Conservation (phyloP, 2,888 invertebrate species). For the Cecidostiba fungosa region DNA sequence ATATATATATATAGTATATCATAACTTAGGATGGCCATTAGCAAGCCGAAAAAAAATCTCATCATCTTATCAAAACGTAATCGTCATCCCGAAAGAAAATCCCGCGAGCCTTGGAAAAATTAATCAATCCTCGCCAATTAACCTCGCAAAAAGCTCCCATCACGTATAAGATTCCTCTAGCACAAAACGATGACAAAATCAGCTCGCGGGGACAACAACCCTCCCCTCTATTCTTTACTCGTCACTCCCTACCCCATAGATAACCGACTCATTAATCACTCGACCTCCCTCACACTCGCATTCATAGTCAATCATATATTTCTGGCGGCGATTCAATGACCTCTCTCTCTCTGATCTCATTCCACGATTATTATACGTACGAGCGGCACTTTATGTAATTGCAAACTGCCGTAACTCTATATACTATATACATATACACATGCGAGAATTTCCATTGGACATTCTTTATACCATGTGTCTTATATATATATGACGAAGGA, state of each 20-base stretch:
- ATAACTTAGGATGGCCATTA: too few relatives aligned
- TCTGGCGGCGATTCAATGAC: not conserved
- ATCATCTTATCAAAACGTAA: too few relatives aligned
- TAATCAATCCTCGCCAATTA: not conserved
- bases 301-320: slow-evolving; percentile 8
- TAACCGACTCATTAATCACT: not conserved
- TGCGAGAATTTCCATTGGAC: too few relatives aligned
- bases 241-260: not conserved
- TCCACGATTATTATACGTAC: too few relatives aligned
- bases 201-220: not conserved
- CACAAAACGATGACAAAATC: not conserved
- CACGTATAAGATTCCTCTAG: not conserved
- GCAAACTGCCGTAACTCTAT: slow-evolving; percentile 14
- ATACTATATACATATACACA: too few relatives aligned
- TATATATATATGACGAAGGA: too few relatives aligned
- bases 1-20: too few relatives aligned
- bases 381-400: slow-evolving; percentile 25
- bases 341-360: not conserved
- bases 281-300: not conserved
- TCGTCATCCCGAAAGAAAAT: too few relatives aligned
- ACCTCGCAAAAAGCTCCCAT: not conserved
- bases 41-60: too few relatives aligned
- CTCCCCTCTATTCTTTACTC: not conserved
- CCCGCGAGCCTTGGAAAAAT: not conserved
- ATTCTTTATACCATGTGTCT: too few relatives aligned